phyloP scores from a whole-genome alignment of 2,797 vertebrate species.

The Rhinophrynus dorsalis region DNA sequence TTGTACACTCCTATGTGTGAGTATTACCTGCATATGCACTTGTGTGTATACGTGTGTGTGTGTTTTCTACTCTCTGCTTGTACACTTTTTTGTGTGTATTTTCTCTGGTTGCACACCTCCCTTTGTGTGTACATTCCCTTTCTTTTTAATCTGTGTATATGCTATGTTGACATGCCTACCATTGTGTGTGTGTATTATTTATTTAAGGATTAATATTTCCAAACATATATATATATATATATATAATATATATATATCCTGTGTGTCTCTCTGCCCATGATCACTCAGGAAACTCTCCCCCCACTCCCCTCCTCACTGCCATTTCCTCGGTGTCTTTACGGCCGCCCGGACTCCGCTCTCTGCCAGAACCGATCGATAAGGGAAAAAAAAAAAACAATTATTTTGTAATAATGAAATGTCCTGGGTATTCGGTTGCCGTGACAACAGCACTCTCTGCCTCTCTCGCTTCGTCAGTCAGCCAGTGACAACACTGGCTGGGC shows the following conservation, averaged over 20 bases:
- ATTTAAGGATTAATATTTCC: no score
- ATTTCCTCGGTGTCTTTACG: slow-evolving; percentile 11
- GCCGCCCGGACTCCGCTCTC: slow-evolving; percentile 41
- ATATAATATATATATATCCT: background rate
- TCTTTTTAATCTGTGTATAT: no score
- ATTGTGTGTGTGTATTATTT: background rate
- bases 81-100: no score
- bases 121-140: no score
- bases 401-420: slow-evolving; percentile 52
- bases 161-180: no score
- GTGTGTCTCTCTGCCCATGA: slow-evolving; percentile 29
- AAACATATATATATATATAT: background rate
- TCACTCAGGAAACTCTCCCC: slow-evolving; percentile 31
- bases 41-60: no score
- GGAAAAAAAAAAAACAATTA: slow-evolving; percentile 50
- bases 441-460: slow-evolving; percentile 47
- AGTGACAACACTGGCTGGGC: slow-evolving; percentile 47
- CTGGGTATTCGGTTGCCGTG: slow-evolving; percentile 50
- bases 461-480: slow-evolving; percentile 48
- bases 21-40: no score
- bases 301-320: slow-evolving; percentile 28
- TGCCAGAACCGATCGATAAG: slow-evolving; percentile 51
- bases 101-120: no score
- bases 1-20: no score
- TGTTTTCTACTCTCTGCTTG: no score